Evolutionary conservation across 2,797 vertebrate genomes (phyloP).

Genomic region (Craterocephalus amniculus): DNA sequence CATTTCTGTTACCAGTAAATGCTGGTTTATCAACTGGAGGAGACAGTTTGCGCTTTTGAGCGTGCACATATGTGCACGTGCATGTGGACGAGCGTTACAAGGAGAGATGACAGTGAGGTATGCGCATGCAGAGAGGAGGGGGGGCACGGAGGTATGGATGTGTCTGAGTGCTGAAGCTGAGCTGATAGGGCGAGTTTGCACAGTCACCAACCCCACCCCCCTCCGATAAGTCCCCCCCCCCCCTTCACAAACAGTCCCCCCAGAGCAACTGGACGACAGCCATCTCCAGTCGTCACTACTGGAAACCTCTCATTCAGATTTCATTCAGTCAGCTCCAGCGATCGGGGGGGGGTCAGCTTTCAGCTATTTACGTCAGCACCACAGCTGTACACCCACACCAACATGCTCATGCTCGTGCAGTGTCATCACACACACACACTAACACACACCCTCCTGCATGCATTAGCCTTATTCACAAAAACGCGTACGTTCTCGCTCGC

Average conservation of each 20-base stretch:
- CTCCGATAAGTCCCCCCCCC: conserved; percentile 34
- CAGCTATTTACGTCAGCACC: conserved; percentile 64
- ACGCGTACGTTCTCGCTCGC: neutral
- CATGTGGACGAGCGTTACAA: conserved; percentile 42
- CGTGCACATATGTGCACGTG: conserved; percentile 6
- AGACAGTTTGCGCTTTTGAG: conserved; percentile 30
- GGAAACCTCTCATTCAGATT: conserved; percentile 66
- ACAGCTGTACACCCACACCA: conserved; percentile 62
- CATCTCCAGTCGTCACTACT: conserved; percentile 33
- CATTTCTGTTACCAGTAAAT: conserved; percentile 11
- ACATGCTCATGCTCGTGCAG: conserved; percentile 44
- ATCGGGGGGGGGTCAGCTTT: conserved; percentile 37
- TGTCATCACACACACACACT: conserved; percentile 44
- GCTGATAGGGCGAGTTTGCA: conserved; percentile 67
- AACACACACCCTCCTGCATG: conserved; percentile 8
- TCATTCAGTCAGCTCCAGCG: conserved; percentile 29
- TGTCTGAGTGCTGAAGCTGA: conserved; percentile 50
- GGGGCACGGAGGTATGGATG: conserved; percentile 36
- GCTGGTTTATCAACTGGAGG: conserved; percentile 33
- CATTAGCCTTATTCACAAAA: conserved; percentile 30
- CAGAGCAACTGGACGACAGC: conserved; percentile 58
- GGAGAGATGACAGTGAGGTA: conserved; percentile 74
- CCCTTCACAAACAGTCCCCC: conserved; percentile 18
- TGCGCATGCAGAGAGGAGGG: conserved; percentile 57
- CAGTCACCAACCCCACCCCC: conserved; percentile 59